Base-by-base conservation (phyloP, 2,113 vertebrate genomes). In the Muntiacus muntjak region DNA sequence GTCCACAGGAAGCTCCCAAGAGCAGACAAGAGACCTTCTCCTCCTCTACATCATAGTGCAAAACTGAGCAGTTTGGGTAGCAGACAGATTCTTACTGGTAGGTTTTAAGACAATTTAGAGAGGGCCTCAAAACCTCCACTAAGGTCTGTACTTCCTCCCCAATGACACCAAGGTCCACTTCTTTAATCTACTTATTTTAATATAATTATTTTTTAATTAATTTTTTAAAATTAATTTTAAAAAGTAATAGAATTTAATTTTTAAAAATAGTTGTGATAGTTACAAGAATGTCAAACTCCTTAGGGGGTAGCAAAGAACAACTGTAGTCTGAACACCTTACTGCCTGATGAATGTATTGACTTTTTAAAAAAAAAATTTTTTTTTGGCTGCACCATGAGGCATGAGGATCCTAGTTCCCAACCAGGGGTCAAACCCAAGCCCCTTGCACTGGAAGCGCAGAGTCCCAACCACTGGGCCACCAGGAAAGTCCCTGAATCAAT, bases 151-250 rank as follows among this genome's bases (percentile, higher is more conserved):
- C 74, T 9, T 40, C 52, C 36, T 57, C 12, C 25, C 81, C 23
- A 4, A 0, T 9, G 87, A 33, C 62, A 14, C 47, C 2, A 6
- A 14, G 12, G 16, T 21, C 50, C 15, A 0, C 79, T 21, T 21
- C 87, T 84, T 67, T 17, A 5, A 52, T 57, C 15, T n/a, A 30
- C 92, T 64, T 57, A 26, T 82, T 82, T 74, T 52, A 11, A n/a
- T 5, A 6, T 40, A 55, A 15, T 40, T 50, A 50, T 50, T 13
- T 13, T 50, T 50, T 50, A 47, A 47, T 47, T 50, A 50, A 50
- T 13, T 50, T 50, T 50, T 50, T 13, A 50, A 50, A 50, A 50
- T 50, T 50, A 50, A 50, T 50, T 50, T 50, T 14, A 50, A 50
- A 47, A 13, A 50, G 13, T 50, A 50, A 50, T 50, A 50, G 12